Conservation (phyloP, 2,888 invertebrate genomes). For the Drosophila tripunctata region DNA sequence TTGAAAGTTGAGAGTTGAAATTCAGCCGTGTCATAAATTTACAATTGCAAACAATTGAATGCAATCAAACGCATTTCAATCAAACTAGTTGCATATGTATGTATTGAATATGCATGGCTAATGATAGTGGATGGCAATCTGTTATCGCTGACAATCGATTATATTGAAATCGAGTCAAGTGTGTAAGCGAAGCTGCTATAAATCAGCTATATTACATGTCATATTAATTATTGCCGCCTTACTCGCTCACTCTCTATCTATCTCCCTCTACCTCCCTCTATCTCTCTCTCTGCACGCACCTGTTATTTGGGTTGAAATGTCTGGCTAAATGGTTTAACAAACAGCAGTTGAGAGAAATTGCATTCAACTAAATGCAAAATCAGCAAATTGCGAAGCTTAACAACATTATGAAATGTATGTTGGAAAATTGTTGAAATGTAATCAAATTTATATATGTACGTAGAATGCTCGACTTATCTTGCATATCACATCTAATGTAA, state of each 20-base stretch:
- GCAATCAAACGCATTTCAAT: constrained; percentile 72
- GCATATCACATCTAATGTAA: background rate
- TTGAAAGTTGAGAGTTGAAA: too few species aligned
- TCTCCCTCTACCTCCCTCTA: background rate
- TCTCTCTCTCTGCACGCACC: background rate
- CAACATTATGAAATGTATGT: background rate
- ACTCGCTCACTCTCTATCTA: background rate
- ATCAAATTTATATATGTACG: background rate
- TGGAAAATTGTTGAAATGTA: background rate
- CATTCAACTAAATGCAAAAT: background rate
- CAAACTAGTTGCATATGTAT: constrained; percentile 6
- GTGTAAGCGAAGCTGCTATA: constrained; percentile 30
- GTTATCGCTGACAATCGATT: constrained; percentile 42
- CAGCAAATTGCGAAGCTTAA: background rate
- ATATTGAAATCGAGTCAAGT: constrained; percentile 31
- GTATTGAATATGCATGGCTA: constrained; percentile 27
- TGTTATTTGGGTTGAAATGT: background rate
- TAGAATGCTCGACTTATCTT: background rate
- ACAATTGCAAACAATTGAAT: constrained; percentile 60
- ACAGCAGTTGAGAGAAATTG: background rate
- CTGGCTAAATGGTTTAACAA: background rate
- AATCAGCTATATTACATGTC: constrained; percentile 29
- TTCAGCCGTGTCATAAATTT: constrained; percentile 37
- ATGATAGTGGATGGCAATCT: constrained; percentile 51
- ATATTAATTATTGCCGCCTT: constrained; percentile 26